Conservation (phyloP, 2,888 invertebrate species). For the Drosophila kokeensis region DNA sequence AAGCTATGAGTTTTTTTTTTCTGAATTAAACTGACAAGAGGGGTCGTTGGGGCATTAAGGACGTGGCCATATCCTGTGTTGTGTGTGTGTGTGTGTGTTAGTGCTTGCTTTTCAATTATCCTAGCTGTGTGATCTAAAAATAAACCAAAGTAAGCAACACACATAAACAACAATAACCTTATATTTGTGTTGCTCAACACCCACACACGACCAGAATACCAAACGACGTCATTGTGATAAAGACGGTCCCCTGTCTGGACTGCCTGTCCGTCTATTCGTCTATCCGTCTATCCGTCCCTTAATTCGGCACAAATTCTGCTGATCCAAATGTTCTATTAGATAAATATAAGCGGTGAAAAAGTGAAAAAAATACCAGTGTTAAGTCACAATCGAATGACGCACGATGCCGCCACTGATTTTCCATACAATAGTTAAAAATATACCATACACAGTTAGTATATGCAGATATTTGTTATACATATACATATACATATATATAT, state of each 20-base stretch:
- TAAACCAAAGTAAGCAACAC: slow-evolving; percentile 46
- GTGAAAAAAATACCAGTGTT: slow-evolving; percentile 36
- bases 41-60: slow-evolving; percentile 23
- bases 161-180: slow-evolving; percentile 6
- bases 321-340: slow-evolving; percentile 55
- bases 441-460: slow-evolving; percentile 16
- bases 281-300: slow-evolving; percentile 5
- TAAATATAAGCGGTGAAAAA: slow-evolving; percentile 61
- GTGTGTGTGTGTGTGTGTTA: slow-evolving; percentile 6
- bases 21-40: slow-evolving; percentile 54
- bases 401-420: slow-evolving; percentile 57
- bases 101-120: slow-evolving; percentile 75
- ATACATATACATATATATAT: neutral
- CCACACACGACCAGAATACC: slow-evolving; percentile 33
- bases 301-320: slow-evolving; percentile 55
- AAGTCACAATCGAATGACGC: slow-evolving; percentile 79
- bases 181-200: slow-evolving; percentile 15
- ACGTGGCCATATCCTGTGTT: slow-evolving; percentile 18
- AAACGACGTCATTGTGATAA: slow-evolving; percentile 72
- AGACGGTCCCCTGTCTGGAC: slow-evolving; percentile 35
- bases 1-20: slow-evolving; percentile 22
- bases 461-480: neutral
- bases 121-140: slow-evolving; percentile 68
- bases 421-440: slow-evolving; percentile 44
- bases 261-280: neutral